A percentile compares a stretch with the other conserved stretches of the same genome.
These are phyloP conservation scores for Phyllostomus hastatus DNA, from an alignment of 2,113 vertebrate species.

Conservation along the genomic window DNA sequence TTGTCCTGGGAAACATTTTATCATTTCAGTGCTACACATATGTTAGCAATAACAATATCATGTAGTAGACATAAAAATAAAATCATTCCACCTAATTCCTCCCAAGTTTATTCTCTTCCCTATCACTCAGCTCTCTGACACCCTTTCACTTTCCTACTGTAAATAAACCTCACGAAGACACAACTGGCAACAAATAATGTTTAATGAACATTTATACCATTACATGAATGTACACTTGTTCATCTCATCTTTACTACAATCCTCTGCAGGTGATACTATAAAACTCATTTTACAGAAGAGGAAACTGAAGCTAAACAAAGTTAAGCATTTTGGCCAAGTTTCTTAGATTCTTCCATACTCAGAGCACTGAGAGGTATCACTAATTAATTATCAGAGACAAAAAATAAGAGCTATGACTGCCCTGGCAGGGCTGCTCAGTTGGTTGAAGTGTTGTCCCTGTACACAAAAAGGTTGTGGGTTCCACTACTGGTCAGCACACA, in stretches of 20 bases:
- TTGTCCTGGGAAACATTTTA: neutral
- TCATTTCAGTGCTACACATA: neutral
- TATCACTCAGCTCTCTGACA: neutral
- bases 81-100: neutral
- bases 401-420: neutral
- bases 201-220: neutral
- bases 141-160: neutral
- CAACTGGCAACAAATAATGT: neutral
- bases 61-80: neutral
- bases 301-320: conserved; percentile 41
- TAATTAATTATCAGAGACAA: neutral
- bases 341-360: neutral
- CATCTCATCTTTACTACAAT: conserved; percentile 1
- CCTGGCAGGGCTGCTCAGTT: neutral
- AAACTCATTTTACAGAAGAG: conserved; percentile 18
- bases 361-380: neutral
- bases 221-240: neutral
- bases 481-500: too few species aligned
- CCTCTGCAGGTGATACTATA: neutral
- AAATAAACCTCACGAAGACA: conserved; percentile 36
- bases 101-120: neutral
- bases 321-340: conserved; percentile 23
- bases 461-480: too few species aligned
- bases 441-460: too few species aligned
- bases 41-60: neutral